Percentiles rank a stretch among this genome's conserved stretches.
Evolutionary conservation across 2,797 vertebrate species (phyloP).

Genomic region (Neosilurus hyrtlii): DNA sequence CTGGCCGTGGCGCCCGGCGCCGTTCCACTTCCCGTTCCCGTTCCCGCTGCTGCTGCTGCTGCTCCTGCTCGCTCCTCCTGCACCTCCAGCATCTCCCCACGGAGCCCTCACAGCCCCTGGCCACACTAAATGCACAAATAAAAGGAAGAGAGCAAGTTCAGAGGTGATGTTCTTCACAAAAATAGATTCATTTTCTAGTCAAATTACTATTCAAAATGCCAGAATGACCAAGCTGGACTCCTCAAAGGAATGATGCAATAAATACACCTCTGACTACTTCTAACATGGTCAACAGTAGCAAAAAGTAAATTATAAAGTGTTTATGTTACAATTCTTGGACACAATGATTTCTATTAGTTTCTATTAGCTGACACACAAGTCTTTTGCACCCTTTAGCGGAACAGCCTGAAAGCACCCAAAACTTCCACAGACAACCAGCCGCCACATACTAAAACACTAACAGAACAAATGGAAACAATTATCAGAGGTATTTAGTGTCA

Average conservation of each 20-base stretch:
- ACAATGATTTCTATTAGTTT: neutral
- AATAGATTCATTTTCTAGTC: neutral
- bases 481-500: neutral
- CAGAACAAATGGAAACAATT: slow-evolving; percentile 7
- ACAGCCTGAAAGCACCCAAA: neutral
- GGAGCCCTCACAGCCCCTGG: slow-evolving; percentile 97
- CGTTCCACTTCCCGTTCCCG: slow-evolving; percentile 48
- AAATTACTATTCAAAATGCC: neutral
- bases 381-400: neutral
- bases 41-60: slow-evolving; percentile 47
- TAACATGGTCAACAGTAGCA: neutral
- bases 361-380: neutral
- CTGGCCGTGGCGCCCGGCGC: slow-evolving; percentile 78
- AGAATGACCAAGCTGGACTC: neutral
- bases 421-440: neutral
- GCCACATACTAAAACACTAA: neutral
- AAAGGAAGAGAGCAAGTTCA: neutral
- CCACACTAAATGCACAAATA: slow-evolving; percentile 83
- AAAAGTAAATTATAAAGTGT: neutral
- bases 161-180: neutral
- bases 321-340: neutral
- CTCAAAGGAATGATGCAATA: neutral
- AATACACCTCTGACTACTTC: neutral
- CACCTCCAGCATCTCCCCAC: slow-evolving; percentile 94
- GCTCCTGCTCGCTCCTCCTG: slow-evolving; percentile 82